Percentiles rank a stretch among this genome's conserved stretches.
Conservation (phyloP, 2,113 vertebrate genomes). For the Pterocles orientalis region DNA sequence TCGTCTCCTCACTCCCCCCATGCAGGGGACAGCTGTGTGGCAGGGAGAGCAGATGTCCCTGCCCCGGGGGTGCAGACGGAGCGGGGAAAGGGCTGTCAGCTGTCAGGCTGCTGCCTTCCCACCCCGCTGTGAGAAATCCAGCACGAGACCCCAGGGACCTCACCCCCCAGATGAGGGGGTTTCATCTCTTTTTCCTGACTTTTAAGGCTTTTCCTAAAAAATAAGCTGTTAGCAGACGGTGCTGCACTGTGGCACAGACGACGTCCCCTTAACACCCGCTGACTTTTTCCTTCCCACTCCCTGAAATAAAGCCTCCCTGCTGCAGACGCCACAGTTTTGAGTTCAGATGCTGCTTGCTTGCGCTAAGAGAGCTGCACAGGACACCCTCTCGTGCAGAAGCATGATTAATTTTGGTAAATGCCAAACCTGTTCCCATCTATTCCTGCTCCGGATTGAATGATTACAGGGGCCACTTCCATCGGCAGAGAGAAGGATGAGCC, state of each 20-base stretch:
- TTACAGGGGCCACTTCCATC: neutral
- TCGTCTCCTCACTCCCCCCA: neutral
- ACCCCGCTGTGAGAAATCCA: rapidly evolving
- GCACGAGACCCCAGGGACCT: rapidly evolving
- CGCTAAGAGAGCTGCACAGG: no score
- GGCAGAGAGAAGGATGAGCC: neutral
- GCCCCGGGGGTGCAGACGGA: rapidly evolving
- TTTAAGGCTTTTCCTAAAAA: neutral
- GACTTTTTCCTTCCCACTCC: neutral
- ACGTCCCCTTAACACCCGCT: rapidly evolving
- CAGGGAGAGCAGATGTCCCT: neutral
- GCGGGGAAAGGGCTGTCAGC: neutral
- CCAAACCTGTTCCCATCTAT: neutral
- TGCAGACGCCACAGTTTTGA: rapidly evolving
- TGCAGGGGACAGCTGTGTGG: neutral
- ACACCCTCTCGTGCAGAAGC: neutral
- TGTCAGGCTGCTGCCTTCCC: neutral
- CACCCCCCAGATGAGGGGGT: neutral
- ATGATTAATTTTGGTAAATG: neutral
- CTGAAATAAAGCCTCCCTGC: neutral
- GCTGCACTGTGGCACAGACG: rapidly evolving
- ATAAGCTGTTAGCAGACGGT: neutral
- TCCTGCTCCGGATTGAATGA: neutral
- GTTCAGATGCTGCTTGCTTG: neutral
- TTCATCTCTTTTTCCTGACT: neutral